Conservation (phyloP, 1,140 invertebrate species). For the Drosophila paulistorum region DNA sequence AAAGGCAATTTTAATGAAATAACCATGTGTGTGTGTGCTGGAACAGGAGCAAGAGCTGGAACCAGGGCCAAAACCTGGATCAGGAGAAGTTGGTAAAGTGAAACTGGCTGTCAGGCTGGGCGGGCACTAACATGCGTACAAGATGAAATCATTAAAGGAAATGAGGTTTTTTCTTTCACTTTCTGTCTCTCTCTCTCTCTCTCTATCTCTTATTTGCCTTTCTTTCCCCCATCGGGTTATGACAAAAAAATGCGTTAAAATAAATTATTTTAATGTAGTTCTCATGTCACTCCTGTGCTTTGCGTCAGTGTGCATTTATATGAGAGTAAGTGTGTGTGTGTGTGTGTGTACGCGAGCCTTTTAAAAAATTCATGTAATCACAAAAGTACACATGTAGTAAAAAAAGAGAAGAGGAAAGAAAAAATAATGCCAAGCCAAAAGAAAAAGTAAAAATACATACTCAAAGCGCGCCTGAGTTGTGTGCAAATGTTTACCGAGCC, state of each 20-base stretch:
- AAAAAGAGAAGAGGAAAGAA: constrained; percentile 39
- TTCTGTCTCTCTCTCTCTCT: too few species aligned
- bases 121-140: constrained; percentile 63
- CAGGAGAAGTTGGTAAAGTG: constrained; percentile 41
- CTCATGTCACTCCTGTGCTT: constrained; percentile 64
- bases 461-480: constrained; percentile 59
- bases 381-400: constrained; percentile 82
- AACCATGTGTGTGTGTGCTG: constrained; percentile 74
- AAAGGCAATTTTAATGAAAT: constrained; percentile 82
- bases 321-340: neutral
- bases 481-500: constrained; percentile 66
- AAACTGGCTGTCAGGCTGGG: constrained; percentile 14
- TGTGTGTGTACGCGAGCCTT: constrained; percentile 55
- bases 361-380: constrained; percentile 81
- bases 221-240: constrained; percentile 81
- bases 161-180: constrained; percentile 57
- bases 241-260: constrained; percentile 81
- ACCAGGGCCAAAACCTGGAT: constrained; percentile 21
- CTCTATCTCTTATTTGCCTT: constrained; percentile 2
- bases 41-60: constrained; percentile 34
- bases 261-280: constrained; percentile 82
- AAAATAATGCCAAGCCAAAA: constrained; percentile 17
- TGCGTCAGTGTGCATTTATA: constrained; percentile 13
- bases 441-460: constrained; percentile 26
- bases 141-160: constrained; percentile 82